Percentiles rank a stretch among this genome's conserved stretches.
These are phyloP conservation scores for Lophotis ruficrista DNA, from an alignment of 2,113 vertebrate genomes.

Conservation along the genomic window DNA sequence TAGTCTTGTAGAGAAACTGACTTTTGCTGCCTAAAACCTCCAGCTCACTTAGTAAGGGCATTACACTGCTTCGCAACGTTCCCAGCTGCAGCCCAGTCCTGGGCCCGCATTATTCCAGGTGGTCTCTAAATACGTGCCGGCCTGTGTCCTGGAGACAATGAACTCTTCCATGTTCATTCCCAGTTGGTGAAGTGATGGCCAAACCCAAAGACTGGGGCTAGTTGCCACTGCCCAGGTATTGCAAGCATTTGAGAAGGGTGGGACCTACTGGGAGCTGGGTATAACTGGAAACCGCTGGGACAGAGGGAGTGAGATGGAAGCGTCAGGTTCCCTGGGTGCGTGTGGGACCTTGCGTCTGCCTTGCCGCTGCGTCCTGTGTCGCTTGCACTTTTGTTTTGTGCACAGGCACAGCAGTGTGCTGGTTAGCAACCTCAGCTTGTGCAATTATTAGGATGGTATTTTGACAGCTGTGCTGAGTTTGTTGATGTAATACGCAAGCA, in stretches of 20 bases:
- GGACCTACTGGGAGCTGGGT: background rate
- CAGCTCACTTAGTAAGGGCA: background rate
- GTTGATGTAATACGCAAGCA: background rate
- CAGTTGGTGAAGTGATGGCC: accelerated
- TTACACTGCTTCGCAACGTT: background rate
- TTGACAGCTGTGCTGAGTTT: background rate
- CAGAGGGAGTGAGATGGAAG: background rate
- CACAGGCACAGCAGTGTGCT: background rate
- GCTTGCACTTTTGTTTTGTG: background rate
- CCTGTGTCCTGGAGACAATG: background rate
- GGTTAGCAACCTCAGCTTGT: background rate
- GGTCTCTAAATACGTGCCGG: background rate
- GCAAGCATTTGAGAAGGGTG: background rate
- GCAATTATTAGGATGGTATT: background rate
- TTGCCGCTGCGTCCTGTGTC: background rate
- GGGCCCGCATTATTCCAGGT: background rate
- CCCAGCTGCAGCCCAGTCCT: background rate
- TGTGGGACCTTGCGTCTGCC: background rate
- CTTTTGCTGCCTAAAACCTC: background rate
- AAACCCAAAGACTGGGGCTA: background rate
- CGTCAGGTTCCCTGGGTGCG: accelerated
- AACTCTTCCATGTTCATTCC: background rate
- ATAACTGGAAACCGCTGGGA: background rate
- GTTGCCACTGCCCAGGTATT: background rate
- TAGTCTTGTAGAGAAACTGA: background rate